Base-by-base conservation (phyloP, 2,888 invertebrate genomes). In the Heliconius erato region DNA sequence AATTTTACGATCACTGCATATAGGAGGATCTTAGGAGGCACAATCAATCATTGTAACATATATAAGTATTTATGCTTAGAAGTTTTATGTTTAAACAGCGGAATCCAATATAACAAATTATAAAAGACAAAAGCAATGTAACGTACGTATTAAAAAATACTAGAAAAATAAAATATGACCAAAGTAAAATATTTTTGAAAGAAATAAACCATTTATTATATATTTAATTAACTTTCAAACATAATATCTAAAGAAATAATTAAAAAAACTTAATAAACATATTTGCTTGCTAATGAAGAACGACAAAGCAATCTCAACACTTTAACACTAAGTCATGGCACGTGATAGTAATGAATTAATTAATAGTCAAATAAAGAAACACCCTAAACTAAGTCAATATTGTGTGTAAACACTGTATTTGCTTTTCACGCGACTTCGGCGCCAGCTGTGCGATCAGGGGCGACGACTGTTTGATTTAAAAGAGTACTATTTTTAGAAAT, bases 391-490 rank as follows among this genome's bases (percentile, higher is more conserved):
- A 86, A 86, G 86, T 86, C 85, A 87, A 86, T 87, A 86, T 86
- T 91, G 87, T 89, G 88, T 89, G 90, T 89, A 91, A 91, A 91
- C 90, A 90, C 89, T 91, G 90, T 91, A 91, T 91, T 91, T 91
- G 90, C 86, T 88, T 88, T 88, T 88, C 84, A 87, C 88, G 87
- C 86, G 88, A 87, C 90, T 89, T 82, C 87, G 91, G 90, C 91
- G 92, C 90, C 94, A 92, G 93, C 91, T 94, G 93, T 87, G 88
- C 76, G 88, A 86, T 88, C 88, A 87, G 90, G 91, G 92, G 91
- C 80, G 82, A 80, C 82, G 67, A 28, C 19, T 44, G 63, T 28
- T 54, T 26, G 59, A 40, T 68, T 78, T 78, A 23, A 78, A 78
- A 40, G 78, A 49, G 23, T 78, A 68, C 68, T 78, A 76, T 76